Evolutionary conservation across 2,888 invertebrate genomes (phyloP).

Genomic region (Drosophila meridiana): DNA sequence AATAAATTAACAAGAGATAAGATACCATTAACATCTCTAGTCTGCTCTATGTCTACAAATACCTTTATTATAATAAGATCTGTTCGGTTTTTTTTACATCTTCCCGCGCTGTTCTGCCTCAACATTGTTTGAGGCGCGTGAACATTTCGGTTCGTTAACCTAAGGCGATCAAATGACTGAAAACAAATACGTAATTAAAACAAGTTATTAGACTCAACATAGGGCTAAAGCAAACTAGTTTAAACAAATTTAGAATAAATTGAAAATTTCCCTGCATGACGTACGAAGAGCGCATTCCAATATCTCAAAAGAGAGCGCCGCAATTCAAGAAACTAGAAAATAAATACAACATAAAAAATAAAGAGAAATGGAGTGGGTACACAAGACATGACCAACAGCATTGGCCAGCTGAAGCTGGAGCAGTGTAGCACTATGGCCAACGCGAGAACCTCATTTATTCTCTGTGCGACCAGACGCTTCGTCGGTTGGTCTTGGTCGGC

Average conservation of each 20-base stretch:
- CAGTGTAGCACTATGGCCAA: conserved; percentile 3
- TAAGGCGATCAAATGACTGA: not conserved
- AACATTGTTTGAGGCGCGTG: conserved; percentile 4
- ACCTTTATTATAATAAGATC: conserved; percentile 15
- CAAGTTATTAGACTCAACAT: not conserved
- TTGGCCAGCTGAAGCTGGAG: conserved; percentile 3
- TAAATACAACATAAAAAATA: not conserved
- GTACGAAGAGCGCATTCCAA: not conserved
- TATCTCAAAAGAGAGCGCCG: conserved; percentile 3
- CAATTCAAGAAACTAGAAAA: not conserved
- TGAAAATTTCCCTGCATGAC: not conserved
- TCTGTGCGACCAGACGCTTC: conserved; percentile 12
- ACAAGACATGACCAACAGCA: not conserved
- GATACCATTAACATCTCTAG: conserved; percentile 1
- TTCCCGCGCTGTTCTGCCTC: not conserved
- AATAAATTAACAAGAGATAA: conserved; percentile 28
- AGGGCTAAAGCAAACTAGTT: conserved; percentile 30
- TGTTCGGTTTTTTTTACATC: not conserved
- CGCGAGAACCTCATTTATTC: conserved; percentile 17
- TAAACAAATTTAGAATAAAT: not conserved
- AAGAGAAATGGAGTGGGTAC: conserved; percentile 8
- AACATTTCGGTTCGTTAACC: conserved; percentile 33
- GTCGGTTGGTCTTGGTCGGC: conserved; percentile 12
- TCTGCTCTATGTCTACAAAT: not conserved
- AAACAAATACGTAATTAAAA: conserved; percentile 9